These are phyloP conservation scores for Phylloscopus whistleri DNA, from an alignment of 2,113 vertebrate genomes.

Conservation along the genomic window DNA sequence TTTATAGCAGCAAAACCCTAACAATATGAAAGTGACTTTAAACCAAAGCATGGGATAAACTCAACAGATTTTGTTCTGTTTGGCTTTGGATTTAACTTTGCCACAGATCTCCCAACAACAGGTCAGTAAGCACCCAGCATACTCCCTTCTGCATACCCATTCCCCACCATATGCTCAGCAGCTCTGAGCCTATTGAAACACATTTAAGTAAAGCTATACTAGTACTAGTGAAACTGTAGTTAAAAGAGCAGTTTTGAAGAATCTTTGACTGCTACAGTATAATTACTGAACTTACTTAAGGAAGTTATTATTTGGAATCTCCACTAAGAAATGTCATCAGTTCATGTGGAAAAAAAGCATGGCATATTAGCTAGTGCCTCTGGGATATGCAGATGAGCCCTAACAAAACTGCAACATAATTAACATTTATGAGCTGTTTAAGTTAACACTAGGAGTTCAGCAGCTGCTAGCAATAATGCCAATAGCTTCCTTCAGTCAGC, in stretches of 20 bases:
- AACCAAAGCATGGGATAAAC: neutral
- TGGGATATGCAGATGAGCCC: constrained; percentile 1
- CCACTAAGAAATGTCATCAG: neutral
- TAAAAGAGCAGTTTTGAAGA: neutral
- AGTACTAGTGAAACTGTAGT: neutral
- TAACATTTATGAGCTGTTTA: constrained; percentile 54
- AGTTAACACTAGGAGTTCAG: constrained; percentile 21
- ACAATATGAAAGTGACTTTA: neutral
- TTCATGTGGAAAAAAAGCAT: neutral
- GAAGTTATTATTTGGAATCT: neutral
- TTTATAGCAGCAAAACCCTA: neutral
- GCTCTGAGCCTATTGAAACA: neutral
- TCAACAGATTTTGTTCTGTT: neutral
- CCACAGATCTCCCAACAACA: neutral
- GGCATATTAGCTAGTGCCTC: neutral
- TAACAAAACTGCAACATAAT: constrained; percentile 34
- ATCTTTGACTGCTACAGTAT: neutral
- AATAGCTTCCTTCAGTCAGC: constrained; percentile 31
- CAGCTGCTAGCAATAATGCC: constrained; percentile 49
- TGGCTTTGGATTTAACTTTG: neutral
- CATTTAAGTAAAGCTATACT: neutral
- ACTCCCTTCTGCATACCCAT: neutral
- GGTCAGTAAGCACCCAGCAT: neutral
- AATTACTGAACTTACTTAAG: neutral
- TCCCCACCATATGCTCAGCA: neutral